Evolutionary conservation across 2,113 vertebrate genomes (phyloP).

Genomic region (Ptilorrhoa leucosticta): DNA sequence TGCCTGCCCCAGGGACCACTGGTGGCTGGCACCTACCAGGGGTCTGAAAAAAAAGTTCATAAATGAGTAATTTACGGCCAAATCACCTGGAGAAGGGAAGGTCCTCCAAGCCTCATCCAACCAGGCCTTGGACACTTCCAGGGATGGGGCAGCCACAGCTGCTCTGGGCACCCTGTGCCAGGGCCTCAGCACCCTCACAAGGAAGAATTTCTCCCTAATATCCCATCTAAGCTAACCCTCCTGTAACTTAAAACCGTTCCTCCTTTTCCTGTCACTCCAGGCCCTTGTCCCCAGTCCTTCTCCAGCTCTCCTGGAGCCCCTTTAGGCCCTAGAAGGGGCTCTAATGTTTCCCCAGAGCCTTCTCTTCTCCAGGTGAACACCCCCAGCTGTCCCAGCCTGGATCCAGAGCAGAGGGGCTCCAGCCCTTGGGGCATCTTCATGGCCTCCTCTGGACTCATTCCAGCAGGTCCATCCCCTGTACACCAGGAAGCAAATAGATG

Average conservation of each 20-base stretch:
- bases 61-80: neutral
- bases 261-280: neutral
- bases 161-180: neutral
- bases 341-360: neutral
- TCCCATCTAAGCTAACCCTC: neutral
- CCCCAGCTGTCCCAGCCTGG: neutral
- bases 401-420: neutral
- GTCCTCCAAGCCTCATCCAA: fast-evolving
- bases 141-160: neutral
- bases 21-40: neutral
- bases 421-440: fast-evolving
- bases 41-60: neutral
- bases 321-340: neutral
- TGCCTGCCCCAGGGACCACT: neutral
- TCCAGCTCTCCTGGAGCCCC: neutral
- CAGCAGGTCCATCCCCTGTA: neutral
- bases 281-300: fast-evolving
- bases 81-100: neutral
- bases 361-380: neutral
- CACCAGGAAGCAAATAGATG: neutral
- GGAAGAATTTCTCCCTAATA: neutral
- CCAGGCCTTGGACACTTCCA: neutral
- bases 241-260: neutral
- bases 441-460: neutral
- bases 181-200: fast-evolving